Percentiles rank a stretch among this genome's conserved stretches.
These are phyloP conservation scores for Theristicus caerulescens DNA, from an alignment of 2,113 vertebrate species.

Conservation along the genomic window DNA sequence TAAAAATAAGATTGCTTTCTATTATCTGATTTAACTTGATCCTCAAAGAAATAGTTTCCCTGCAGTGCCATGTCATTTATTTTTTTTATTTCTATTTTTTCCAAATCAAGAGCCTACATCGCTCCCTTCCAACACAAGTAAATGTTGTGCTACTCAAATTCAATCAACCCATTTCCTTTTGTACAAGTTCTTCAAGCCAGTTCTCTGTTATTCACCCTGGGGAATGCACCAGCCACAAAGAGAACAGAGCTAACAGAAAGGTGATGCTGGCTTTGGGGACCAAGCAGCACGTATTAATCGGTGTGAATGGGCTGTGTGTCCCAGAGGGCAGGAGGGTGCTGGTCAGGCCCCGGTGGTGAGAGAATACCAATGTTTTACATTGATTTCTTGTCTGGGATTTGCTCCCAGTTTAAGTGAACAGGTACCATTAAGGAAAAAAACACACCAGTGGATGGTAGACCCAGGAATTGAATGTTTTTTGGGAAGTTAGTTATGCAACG, in stretches of 20 bases:
- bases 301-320: not conserved
- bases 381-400: not conserved
- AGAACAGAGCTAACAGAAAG: not conserved
- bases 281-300: not conserved
- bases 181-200: not conserved
- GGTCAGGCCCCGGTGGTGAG: not conserved
- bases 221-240: not conserved
- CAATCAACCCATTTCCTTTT: not conserved
- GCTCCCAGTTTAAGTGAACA: not conserved
- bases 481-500: not conserved
- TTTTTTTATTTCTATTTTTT: not conserved
- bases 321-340: not conserved
- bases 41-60: not conserved
- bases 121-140: not conserved
- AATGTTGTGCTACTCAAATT: not conserved
- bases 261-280: not conserved
- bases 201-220: not conserved
- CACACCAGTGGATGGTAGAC: not conserved
- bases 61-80: not conserved
- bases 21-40: not conserved
- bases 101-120: not conserved
- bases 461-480: rapidly evolving
- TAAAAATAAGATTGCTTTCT: not conserved
- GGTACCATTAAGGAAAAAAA: not conserved
- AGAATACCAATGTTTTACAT: not conserved